Base-by-base conservation (phyloP, 2,888 invertebrate genomes). In the Drepana falcataria region DNA sequence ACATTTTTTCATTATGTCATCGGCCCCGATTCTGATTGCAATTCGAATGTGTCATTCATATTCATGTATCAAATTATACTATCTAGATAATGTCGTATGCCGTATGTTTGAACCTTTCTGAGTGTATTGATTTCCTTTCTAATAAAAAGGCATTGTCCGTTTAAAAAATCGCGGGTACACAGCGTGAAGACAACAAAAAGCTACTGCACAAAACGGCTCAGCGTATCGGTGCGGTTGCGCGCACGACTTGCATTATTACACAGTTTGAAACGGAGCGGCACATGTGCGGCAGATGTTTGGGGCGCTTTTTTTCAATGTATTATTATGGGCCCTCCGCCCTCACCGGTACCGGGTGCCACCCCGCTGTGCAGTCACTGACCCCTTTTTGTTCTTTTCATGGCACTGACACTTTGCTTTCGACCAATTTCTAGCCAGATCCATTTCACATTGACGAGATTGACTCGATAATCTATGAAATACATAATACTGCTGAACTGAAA, bases 221-320 rank as follows among this genome's bases (percentile, higher is more conserved):
- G 66, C 73, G 72, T 79, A 79, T 79, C 78, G 79, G 73, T 81
- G 83, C 71, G 81, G 83, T 84, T 83, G 77, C 79, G 76, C 75
- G 83, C 81, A 79, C 85, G 75, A 81, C 85, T 86, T 83, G 85
- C 86, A 84, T 89, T 89, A 85, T 87, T 83, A 69, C 76, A 76
- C 72, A 74, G 77, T 81, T 80, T 81, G 77, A 73, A 85, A 82
- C 75, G 75, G 68, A 82, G 82, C 81, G 21, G 82, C 90, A 90
- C 83, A 89, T 91, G 90, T 81, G 82, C 75, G 76, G 83, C 90
- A 91, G 91, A 90, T 91, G 91, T 85, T 87, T 75, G 78, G 86
- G 87, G 88, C 76, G 33, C 21, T 51, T 79, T 85, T 85, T 88
- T 89, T 85, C 79, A 82, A 87, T 81, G 80, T 86, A 81, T 87